These are phyloP conservation scores for Collichthys lucidus DNA, from an alignment of 2,113 vertebrate genomes.

Conservation along the genomic window DNA sequence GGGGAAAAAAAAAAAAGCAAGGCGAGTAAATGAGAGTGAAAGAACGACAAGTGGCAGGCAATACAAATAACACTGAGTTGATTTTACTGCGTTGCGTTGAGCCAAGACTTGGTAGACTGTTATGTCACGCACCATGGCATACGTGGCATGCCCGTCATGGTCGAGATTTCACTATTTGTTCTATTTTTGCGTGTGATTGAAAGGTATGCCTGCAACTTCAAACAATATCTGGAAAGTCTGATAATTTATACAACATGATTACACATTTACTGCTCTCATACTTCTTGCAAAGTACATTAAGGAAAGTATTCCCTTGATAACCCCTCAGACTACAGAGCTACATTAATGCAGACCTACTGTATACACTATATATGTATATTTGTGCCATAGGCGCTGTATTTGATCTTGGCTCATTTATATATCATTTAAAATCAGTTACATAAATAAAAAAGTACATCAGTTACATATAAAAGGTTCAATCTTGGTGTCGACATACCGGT, in stretches of 20 bases:
- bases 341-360: background rate
- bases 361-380: background rate
- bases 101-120: slow-evolving; percentile 15
- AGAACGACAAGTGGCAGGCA: slow-evolving; percentile 59
- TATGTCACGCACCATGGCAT: slow-evolving; percentile 1
- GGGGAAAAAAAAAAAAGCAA: slow-evolving; percentile 15
- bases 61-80: slow-evolving; percentile 49
- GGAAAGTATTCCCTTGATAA: background rate
- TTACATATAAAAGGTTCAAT: too few species aligned
- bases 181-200: background rate
- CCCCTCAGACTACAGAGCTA: background rate
- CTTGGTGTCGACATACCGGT: too few species aligned
- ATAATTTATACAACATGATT: background rate
- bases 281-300: slow-evolving; percentile 1
- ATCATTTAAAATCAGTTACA: background rate
- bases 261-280: background rate
- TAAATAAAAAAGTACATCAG: background rate
- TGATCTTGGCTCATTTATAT: background rate
- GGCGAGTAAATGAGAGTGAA: slow-evolving; percentile 65
- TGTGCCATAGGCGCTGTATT: background rate
- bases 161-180: background rate
- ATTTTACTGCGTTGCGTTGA: slow-evolving; percentile 36
- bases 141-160: background rate
- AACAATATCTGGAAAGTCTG: background rate
- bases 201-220: background rate